Evolutionary conservation across 2,888 invertebrate species (phyloP), one percentile per base, ranked within the genome.

Genomic region (Nemotelus nigrinus): DNA sequence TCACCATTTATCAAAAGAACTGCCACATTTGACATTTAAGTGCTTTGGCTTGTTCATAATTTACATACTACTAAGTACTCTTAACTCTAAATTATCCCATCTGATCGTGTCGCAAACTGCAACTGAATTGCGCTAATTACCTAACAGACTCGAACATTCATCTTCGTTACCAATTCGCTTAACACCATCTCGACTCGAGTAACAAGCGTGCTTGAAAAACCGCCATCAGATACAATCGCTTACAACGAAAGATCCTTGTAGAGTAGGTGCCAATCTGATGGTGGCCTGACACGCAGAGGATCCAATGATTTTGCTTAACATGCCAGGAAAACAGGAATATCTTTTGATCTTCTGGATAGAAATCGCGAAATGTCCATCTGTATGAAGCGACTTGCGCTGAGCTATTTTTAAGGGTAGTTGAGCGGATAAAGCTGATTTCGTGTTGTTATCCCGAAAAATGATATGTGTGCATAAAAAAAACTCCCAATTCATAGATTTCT

Each of bases 51-150:
- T 50, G 25, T n/a, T 39, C 25, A 47, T 50, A 68, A 68, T 68
- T 50, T 63, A 63, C 25, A 25, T 43, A 25, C 10, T 63, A 7
- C 41, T 25, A 8, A 63, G 63, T 63, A 39, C 63, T 25, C 25
- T 25, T 8, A 63, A 10, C 43, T 43, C 53, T 71, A 48, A 71
- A 71, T 71, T 57, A 71, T 55, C 57, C 55, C 10, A 55, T 43
- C 41, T 55, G 57, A 71, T 71, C n/a, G 57, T n/a, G 47, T 65
- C 70, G 55, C 74, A 60, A 60, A 74, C 60, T 60, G 74, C 74
- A 60, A 60, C 50, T 47, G 60, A 45, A 60, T 74, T 74, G 48
- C 63, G 48, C 74, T 74, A 74, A 74, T 74, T 74, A 74, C 63
- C 63, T 74, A 48, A 48, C 74, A 60, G 44, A 25, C 48, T 60